These are phyloP conservation scores for Oryzias curvinotus DNA, from an alignment of 2,113 vertebrate genomes.

Conservation along the genomic window DNA sequence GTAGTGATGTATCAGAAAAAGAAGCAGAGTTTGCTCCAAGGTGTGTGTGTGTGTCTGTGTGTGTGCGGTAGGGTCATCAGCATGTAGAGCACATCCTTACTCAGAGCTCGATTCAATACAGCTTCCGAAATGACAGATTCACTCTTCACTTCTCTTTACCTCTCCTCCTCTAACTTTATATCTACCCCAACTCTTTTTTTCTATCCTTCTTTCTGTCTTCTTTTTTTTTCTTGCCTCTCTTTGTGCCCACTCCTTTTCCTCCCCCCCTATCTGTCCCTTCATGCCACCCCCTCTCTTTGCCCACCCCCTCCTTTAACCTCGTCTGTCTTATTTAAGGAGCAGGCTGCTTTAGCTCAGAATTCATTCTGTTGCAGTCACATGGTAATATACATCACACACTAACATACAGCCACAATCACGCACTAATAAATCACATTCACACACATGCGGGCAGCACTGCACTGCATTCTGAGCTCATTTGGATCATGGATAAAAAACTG, in stretches of 20 bases:
- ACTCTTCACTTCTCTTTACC: slow-evolving; percentile 43
- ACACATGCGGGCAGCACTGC: slow-evolving; percentile 5
- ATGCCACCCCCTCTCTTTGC: slow-evolving; percentile 25
- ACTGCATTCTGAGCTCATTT: slow-evolving; percentile 9
- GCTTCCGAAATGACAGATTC: slow-evolving; percentile 76
- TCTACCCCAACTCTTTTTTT: slow-evolving; percentile 27
- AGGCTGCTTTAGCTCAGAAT: slow-evolving; percentile 53
- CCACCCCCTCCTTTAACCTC: not conserved
- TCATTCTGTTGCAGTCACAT: slow-evolving; percentile 49
- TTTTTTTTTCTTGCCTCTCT: slow-evolving; percentile 5
- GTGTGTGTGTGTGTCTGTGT: slow-evolving; percentile 26
- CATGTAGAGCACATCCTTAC: slow-evolving; percentile 80
- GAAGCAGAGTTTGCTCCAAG: slow-evolving; percentile 23
- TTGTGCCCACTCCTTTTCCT: slow-evolving; percentile 20
- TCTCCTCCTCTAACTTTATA: slow-evolving; percentile 37
- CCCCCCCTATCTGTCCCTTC: slow-evolving; percentile 15
- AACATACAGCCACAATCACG: slow-evolving; percentile 43
- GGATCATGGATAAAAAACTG: slow-evolving; percentile 1
- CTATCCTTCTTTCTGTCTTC: slow-evolving; percentile 12
- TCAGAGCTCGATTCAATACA: slow-evolving; percentile 78
- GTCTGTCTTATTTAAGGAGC: slow-evolving; percentile 64
- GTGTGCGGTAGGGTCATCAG: slow-evolving; percentile 68
- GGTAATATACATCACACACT: slow-evolving; percentile 45
- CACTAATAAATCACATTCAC: slow-evolving; percentile 51
- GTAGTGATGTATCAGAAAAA: slow-evolving; percentile 64